Conservation (phyloP, 1,140 invertebrate genomes). For the Psilanteris sp. region DNA sequence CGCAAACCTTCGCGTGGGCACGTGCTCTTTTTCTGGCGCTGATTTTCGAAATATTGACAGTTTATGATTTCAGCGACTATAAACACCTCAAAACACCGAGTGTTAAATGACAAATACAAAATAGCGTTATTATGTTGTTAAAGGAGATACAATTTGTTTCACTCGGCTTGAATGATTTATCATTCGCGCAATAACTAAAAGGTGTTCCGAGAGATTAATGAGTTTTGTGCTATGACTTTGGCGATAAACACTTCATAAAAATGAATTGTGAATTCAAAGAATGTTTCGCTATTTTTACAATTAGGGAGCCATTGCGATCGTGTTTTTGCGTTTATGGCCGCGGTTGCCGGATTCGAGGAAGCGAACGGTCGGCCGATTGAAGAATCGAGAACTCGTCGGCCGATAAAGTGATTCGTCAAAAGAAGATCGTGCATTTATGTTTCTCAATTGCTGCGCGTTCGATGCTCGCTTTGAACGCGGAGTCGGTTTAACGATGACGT, state of each 20-base stretch:
- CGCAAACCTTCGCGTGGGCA: slow-evolving; percentile 69
- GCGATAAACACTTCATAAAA: slow-evolving; percentile 61
- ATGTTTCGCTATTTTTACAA: slow-evolving; percentile 52
- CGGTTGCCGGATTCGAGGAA: slow-evolving; percentile 26
- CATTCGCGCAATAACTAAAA: slow-evolving; percentile 55
- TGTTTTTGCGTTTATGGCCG: slow-evolving; percentile 31
- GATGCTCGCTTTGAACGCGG: no score
- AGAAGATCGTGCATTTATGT: no score
- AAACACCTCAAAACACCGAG: slow-evolving; percentile 40
- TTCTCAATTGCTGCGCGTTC: no score
- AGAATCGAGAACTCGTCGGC: no score
- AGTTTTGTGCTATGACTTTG: slow-evolving; percentile 39
- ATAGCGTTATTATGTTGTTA: slow-evolving; percentile 44
- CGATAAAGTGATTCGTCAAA: slow-evolving; percentile 31
- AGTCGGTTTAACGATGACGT: no score
- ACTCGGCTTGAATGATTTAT: slow-evolving; percentile 53
- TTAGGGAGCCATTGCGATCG: slow-evolving; percentile 39
- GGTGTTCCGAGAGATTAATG: slow-evolving; percentile 49
- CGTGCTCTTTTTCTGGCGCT: slow-evolving; percentile 67
- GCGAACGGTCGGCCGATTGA: slow-evolving; percentile 32
- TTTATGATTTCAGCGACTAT: slow-evolving; percentile 58
- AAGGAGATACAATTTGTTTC: slow-evolving; percentile 55
- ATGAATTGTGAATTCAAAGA: slow-evolving; percentile 53
- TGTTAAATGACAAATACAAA: slow-evolving; percentile 53
- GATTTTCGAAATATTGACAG: slow-evolving; percentile 68